Percentiles rank a stretch among this genome's conserved stretches.
Conservation (phyloP, 2,888 invertebrate genomes). For the Folsomia manolachei region DNA sequence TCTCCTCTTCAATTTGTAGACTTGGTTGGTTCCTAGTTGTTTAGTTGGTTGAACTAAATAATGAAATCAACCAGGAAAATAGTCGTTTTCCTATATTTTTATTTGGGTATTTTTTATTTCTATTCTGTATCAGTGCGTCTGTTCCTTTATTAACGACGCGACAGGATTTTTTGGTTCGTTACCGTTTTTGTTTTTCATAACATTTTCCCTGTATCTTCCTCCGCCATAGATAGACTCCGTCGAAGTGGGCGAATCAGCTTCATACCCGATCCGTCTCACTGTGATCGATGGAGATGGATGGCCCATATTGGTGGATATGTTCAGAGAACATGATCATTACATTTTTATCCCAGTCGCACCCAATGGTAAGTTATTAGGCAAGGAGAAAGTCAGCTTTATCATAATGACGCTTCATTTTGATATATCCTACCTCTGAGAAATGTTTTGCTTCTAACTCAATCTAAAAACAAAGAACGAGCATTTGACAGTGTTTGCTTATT, state of each 20-base stretch:
- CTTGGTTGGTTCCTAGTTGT: neutral
- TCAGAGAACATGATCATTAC: neutral
- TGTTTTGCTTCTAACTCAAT: no score
- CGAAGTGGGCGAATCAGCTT: neutral
- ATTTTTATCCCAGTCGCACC: conserved; percentile 2
- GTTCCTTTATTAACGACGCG: no score
- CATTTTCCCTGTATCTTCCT: conserved; percentile 3
- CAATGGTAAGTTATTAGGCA: neutral
- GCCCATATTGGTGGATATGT: neutral
- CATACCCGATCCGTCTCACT: neutral
- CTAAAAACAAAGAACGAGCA: no score
- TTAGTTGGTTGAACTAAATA: neutral
- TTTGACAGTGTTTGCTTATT: neutral
- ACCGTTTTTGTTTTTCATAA: no score
- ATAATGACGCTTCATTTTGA: no score
- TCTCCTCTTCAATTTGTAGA: neutral
- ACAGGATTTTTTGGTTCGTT: no score
- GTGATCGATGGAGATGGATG: conserved; percentile 2
- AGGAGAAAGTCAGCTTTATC: neutral
- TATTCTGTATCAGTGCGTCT: no score
- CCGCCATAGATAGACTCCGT: neutral
- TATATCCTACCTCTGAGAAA: no score
- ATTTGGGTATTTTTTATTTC: no score
- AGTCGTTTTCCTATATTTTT: no score
- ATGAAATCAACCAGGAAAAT: no score